These are phyloP conservation scores for Leuctra nigra DNA, from an alignment of 2,888 invertebrate genomes.

Conservation along the genomic window DNA sequence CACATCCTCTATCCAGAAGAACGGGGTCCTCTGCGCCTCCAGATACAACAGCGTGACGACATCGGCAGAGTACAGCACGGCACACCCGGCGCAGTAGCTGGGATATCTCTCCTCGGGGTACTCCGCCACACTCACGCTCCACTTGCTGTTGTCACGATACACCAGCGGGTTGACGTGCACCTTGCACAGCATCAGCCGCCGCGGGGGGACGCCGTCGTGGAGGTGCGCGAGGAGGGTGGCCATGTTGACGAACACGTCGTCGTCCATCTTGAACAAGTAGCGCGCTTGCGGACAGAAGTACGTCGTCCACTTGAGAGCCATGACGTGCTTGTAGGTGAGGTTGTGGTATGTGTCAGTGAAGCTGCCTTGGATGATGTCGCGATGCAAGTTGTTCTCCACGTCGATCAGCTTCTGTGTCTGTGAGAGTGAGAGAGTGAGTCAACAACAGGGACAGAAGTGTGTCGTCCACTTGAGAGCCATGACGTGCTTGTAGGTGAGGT, in stretches of 20 bases:
- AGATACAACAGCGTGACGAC: conserved; percentile 50
- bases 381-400: conserved; percentile 49
- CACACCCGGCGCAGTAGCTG: conserved; percentile 68
- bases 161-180: conserved; percentile 45
- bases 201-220: too few species aligned
- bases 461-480: too few species aligned
- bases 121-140: conserved; percentile 64
- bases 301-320: conserved; percentile 70
- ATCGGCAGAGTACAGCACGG: conserved; percentile 59
- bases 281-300: conserved; percentile 62
- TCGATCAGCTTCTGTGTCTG: conserved; percentile 39
- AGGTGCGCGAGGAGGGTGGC: conserved; percentile 48
- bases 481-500: too few species aligned
- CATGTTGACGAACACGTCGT: conserved; percentile 44
- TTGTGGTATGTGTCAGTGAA: conserved; percentile 73
- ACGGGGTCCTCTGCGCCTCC: conserved; percentile 53
- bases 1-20: conserved; percentile 82
- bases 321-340: conserved; percentile 78
- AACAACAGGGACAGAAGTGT: too few species aligned
- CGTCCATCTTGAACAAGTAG: conserved; percentile 45
- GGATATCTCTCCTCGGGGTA: conserved; percentile 60
- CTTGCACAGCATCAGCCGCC: conserved; percentile 55
- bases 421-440: too few species aligned
- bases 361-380: conserved; percentile 69
- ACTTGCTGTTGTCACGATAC: conserved; percentile 56